These are phyloP conservation scores for Hemiprocne comata DNA, from an alignment of 2,113 vertebrate genomes.

Conservation along the genomic window DNA sequence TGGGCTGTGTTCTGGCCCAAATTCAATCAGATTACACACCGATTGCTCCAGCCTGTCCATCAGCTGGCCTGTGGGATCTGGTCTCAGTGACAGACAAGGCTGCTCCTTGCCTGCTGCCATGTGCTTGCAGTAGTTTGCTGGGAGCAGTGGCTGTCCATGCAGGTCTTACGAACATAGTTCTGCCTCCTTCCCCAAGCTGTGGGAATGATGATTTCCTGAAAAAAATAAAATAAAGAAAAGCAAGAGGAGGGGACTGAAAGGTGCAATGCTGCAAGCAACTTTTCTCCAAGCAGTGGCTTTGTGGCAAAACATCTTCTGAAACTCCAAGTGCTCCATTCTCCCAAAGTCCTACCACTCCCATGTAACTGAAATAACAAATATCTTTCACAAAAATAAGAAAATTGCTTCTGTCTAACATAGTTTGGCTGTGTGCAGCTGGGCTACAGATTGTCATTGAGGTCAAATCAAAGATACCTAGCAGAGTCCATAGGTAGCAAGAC, in stretches of 20 bases:
- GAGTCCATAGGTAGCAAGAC: neutral
- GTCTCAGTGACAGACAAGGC: neutral
- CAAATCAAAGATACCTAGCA: neutral
- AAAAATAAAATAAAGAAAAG: neutral
- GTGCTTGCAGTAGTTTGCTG: neutral
- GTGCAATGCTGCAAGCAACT: neutral
- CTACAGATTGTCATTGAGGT: neutral
- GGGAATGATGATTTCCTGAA: neutral
- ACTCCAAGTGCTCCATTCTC: neutral
- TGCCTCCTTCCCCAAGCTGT: neutral
- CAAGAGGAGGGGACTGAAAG: neutral
- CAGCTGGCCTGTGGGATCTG: neutral
- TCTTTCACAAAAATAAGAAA: neutral
- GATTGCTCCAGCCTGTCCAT: neutral
- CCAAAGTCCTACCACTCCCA: neutral
- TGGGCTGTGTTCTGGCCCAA: neutral
- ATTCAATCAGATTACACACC: conserved; percentile 32
- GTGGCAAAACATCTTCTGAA: neutral
- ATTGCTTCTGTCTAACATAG: neutral
- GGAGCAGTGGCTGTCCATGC: neutral
- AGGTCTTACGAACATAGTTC: neutral
- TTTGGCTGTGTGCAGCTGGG: neutral
- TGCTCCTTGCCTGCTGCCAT: neutral
- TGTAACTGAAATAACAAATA: neutral
- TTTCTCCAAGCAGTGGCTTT: neutral